Evolutionary conservation across 2,888 invertebrate genomes (phyloP).

Genomic region (Apeira syringaria): DNA sequence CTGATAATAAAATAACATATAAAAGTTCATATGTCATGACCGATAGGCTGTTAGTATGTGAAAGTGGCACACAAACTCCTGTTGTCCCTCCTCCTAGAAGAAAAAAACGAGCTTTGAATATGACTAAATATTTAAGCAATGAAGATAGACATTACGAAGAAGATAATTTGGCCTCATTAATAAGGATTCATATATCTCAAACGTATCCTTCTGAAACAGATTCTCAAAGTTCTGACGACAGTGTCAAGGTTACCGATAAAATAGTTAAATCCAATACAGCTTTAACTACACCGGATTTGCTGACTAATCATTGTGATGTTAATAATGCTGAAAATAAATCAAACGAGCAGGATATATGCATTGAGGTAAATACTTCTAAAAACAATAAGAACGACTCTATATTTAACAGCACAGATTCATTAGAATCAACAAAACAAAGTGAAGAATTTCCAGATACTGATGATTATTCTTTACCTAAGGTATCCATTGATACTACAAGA

Average conservation of each 20-base stretch:
- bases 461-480: constrained; percentile 56
- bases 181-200: constrained; percentile 85
- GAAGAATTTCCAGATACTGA: constrained; percentile 65
- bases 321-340: constrained; percentile 24
- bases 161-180: constrained; percentile 68
- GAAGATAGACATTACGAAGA: constrained; percentile 31
- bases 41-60: constrained; percentile 47
- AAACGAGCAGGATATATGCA: constrained; percentile 26
- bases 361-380: constrained; percentile 25
- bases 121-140: constrained; percentile 34
- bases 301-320: constrained; percentile 74
- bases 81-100: constrained; percentile 59
- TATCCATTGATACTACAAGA: constrained; percentile 42
- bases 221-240: constrained; percentile 77
- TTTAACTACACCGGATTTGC: constrained; percentile 77
- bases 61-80: constrained; percentile 63
- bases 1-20: constrained; percentile 51
- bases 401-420: constrained; percentile 13
- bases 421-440: constrained; percentile 23
- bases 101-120: constrained; percentile 43
- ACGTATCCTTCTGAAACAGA: constrained; percentile 72
- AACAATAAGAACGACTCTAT: constrained; percentile 1
- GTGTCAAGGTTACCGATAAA: constrained; percentile 26
- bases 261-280: constrained; percentile 43
- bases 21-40: constrained; percentile 72